Conservation (phyloP, 2,113 vertebrate genomes). For the rat (Rattus norvegicus) region DNA sequence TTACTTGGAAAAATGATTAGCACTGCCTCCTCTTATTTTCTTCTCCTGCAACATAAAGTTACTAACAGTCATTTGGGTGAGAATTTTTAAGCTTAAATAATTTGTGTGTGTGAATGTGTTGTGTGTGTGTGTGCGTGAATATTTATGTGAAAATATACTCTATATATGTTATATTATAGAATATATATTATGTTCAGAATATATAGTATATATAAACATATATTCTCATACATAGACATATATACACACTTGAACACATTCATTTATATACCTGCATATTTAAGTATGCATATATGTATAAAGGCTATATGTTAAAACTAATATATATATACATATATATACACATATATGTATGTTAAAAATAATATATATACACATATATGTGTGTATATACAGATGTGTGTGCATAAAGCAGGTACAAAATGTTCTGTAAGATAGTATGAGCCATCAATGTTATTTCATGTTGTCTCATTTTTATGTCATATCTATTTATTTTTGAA, state of each 20-base stretch:
- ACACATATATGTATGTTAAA: no score
- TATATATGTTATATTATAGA: no score
- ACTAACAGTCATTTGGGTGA: not conserved
- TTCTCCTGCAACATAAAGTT: not conserved
- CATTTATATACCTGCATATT: not conserved
- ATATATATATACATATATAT: no score
- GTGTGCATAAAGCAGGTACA: not conserved
- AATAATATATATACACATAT: not conserved
- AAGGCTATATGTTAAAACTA: not conserved
- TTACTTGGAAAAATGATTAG: not conserved
- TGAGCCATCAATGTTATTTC: not conserved
- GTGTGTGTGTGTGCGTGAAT: no score
- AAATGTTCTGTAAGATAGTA: not conserved
- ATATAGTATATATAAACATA: not conserved
- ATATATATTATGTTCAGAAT: no score
- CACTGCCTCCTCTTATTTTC: not conserved
- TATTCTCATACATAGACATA: not conserved
- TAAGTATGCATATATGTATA: not conserved
- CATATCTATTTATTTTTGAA: not conserved
- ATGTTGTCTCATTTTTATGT: not conserved
- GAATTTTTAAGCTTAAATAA: conserved; percentile 14
- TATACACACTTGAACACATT: not conserved
- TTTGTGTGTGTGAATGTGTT: not conserved
- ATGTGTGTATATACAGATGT: no score
- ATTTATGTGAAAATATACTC: no score